Conservation (phyloP, 2,888 invertebrate genomes). For the Acrobasis suavella region DNA sequence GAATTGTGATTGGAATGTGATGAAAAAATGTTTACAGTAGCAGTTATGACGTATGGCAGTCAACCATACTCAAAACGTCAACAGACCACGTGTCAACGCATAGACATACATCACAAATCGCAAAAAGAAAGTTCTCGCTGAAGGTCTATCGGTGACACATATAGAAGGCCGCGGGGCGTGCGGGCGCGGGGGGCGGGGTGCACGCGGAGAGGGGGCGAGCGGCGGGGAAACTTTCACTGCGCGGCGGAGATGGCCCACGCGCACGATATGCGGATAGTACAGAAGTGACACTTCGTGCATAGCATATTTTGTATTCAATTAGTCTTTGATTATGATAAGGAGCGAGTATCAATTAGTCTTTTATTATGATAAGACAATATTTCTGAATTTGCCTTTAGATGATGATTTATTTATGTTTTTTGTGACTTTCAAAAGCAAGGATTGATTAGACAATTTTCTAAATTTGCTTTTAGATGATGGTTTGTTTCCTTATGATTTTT, state of each 20-base stretch:
- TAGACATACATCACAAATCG: constrained; percentile 22
- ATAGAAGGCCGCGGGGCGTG: constrained; percentile 19
- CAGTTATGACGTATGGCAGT: too few species aligned
- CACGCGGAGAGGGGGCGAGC: constrained; percentile 6
- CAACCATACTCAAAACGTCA: not conserved
- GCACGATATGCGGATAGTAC: not conserved
- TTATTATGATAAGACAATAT: too few species aligned
- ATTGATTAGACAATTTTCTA: too few species aligned
- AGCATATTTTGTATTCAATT: not conserved
- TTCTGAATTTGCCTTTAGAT: too few species aligned
- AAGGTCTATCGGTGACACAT: constrained; percentile 40
- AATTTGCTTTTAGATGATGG: too few species aligned
- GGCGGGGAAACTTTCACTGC: constrained; percentile 31
- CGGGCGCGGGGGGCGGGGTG: constrained; percentile 6
- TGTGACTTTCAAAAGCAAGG: too few species aligned
- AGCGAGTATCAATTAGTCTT: too few species aligned
- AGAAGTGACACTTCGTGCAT: not conserved
- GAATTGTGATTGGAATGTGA: too few species aligned
- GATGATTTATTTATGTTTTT: too few species aligned
- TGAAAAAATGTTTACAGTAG: too few species aligned
- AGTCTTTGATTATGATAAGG: too few species aligned
- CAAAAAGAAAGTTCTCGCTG: constrained; percentile 32
- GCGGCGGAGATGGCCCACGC: constrained; percentile 23
- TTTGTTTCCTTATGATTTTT: too few species aligned
- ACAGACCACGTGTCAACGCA: constrained; percentile 15